phyloP scores from a whole-genome alignment of 1,140 invertebrate genomes.

The Oscheius sp. region DNA sequence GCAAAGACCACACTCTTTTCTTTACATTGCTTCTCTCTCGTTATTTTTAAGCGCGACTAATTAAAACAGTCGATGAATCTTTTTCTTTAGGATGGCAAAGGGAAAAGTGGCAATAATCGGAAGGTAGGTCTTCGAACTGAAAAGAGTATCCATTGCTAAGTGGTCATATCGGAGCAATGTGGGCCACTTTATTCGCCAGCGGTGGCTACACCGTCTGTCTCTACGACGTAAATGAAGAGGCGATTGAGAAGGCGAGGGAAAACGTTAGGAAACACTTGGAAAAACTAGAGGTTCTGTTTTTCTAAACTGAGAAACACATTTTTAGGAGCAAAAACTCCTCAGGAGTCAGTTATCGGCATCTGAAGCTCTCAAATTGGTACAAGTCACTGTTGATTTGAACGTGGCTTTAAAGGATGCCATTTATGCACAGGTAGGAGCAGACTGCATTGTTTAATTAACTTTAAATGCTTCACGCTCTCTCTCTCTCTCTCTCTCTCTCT shows the following conservation, averaged over 20 bases:
- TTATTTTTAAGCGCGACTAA: no score
- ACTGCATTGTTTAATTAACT: neutral
- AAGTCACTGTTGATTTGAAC: slow-evolving; percentile 15
- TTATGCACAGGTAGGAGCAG: slow-evolving; percentile 19
- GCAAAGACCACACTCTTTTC: no score
- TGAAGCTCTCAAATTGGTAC: slow-evolving; percentile 11
- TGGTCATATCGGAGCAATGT: slow-evolving; percentile 33
- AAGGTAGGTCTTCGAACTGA: slow-evolving; percentile 17
- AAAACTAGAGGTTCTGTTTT: slow-evolving; percentile 31
- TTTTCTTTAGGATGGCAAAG: no score
- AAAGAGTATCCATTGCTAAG: slow-evolving; percentile 2
- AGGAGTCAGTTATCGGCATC: slow-evolving; percentile 5
- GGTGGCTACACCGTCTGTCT: slow-evolving; percentile 31
- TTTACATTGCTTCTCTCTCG: no score
- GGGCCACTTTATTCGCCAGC: slow-evolving; percentile 35
- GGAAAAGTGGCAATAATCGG: slow-evolving; percentile 35
- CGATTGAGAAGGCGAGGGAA: neutral
- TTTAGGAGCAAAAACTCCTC: slow-evolving; percentile 24
- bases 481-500: neutral
- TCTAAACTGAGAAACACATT: neutral
- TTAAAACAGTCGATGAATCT: no score
- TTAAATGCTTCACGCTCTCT: neutral
- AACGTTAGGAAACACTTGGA: slow-evolving; percentile 20
- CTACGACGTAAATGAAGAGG: slow-evolving; percentile 32
- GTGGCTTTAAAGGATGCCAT: slow-evolving; percentile 25